Evolutionary conservation across 2,113 vertebrate genomes (phyloP), one percentile per base, ranked within the genome.

Genomic region (Amphiprion percula): DNA sequence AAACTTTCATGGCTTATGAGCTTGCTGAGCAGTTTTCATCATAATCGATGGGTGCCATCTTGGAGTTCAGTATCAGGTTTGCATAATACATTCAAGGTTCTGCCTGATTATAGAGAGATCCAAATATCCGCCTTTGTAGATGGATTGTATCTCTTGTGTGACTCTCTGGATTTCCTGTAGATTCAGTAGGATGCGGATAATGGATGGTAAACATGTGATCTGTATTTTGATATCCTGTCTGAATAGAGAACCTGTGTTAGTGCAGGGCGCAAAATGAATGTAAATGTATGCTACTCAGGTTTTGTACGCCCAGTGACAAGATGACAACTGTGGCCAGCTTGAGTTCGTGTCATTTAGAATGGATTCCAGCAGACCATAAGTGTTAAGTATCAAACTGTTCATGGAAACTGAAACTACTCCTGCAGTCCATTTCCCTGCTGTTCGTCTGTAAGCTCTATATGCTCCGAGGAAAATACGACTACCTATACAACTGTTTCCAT

Each of bases 161-260:
- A 55, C 19, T 15, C 52, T 39, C 0, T 47, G 17, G 26, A 12
- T 76, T 83, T 70, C 24, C 15, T 21, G 10, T 71, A 46, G 21
- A 66, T 39, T 68, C 24, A 28, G 47, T 72, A 37, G 21, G 54
- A 65, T 47, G 44, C 24, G 59, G 11, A 30, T 39, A 63, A 71
- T 21, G 6, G 21, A 23, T 53, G 21, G n/a, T 53, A 10, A 53
- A 53, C 50, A 21, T 10, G 50, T n/a, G 50, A 23, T 21, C 52
- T 23, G 52, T 23, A 4, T 53, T 23, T 53, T 19, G 52, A 53
- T 53, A 23, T 53, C 9, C 52, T n/a, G 3, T 53, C 8, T n/a
- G 52, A 10, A 17, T 10, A 47, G 5, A 17, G 46, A 53, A 21
- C 19, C 52, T 10, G n/a, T 7, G 8, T 10, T 53, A 28, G n/a